phyloP scores from a whole-genome alignment of 1,140 invertebrate genomes.

The Leptinotarsa undecemlineata region DNA sequence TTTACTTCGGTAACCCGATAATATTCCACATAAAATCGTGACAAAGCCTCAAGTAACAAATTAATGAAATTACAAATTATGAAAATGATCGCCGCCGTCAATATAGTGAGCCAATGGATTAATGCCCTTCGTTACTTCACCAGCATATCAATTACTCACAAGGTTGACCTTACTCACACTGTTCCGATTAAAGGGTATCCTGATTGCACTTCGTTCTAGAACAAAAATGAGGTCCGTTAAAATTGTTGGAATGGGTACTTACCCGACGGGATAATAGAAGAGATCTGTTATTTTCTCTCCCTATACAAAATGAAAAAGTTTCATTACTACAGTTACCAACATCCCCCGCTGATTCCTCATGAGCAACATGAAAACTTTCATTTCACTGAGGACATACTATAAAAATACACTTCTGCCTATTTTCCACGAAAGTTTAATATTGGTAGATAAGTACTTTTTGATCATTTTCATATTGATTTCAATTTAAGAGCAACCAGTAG shows the following conservation, averaged over 20 bases:
- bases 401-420: no score
- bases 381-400: no score
- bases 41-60: conserved; percentile 57
- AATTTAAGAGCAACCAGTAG: no score
- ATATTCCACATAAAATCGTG: conserved; percentile 56
- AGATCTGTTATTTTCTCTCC: conserved; percentile 14
- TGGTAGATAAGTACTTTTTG: no score
- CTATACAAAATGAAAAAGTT: background rate
- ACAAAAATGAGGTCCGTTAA: conserved; percentile 26
- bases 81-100: conserved; percentile 55
- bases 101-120: conserved; percentile 42
- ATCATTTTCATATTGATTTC: no score
- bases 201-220: conserved; percentile 28
- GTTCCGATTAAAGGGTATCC: conserved; percentile 28
- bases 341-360: background rate
- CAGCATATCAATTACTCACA: conserved; percentile 13
- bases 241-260: conserved; percentile 21
- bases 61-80: conserved; percentile 59
- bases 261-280: conserved; percentile 20
- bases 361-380: background rate
- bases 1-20: conserved; percentile 53
- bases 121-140: background rate
- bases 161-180: conserved; percentile 19
- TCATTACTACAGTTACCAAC: background rate
- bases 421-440: no score